Percentiles rank a stretch among this genome's conserved stretches.
Conservation (phyloP, 53 echinoderm and acorn worm genomes). For the Paelopatides confundens region DNA sequence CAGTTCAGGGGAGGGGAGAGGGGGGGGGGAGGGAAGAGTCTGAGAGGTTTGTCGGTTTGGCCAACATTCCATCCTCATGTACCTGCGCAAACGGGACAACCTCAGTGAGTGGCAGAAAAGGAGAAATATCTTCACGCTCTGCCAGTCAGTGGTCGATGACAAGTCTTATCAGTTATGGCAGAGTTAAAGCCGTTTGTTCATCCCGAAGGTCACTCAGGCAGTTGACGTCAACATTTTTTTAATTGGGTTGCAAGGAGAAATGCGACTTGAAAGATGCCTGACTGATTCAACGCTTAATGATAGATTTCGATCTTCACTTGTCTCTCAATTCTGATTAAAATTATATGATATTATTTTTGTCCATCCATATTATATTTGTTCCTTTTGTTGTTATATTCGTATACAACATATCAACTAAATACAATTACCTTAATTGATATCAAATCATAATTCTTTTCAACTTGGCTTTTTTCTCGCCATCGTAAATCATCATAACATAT, state of each 20-base stretch:
- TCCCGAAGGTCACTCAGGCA: background rate
- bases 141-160: background rate
- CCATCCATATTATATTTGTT: background rate
- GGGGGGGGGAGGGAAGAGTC: too few species aligned
- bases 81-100: background rate
- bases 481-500: too few species aligned
- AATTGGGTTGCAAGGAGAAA: background rate
- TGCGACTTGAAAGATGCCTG: background rate
- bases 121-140: background rate
- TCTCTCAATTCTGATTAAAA: background rate
- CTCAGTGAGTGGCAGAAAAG: background rate
- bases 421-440: too few species aligned
- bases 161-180: background rate
- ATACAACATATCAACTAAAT: too few species aligned
- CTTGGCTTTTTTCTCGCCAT: too few species aligned
- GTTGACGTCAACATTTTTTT: background rate
- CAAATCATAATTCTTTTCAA: too few species aligned
- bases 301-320: background rate
- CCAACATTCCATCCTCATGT: background rate
- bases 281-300: background rate
- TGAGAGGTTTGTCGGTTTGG: too few species aligned
- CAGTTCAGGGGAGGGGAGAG: too few species aligned
- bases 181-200: background rate
- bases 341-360: background rate
- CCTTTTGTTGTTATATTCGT: too few species aligned